A percentile compares a stretch with the other conserved stretches of the same genome.
phyloP scores from a whole-genome alignment of 2,113 vertebrate species.

The Anarhynchus alexandrinus region DNA sequence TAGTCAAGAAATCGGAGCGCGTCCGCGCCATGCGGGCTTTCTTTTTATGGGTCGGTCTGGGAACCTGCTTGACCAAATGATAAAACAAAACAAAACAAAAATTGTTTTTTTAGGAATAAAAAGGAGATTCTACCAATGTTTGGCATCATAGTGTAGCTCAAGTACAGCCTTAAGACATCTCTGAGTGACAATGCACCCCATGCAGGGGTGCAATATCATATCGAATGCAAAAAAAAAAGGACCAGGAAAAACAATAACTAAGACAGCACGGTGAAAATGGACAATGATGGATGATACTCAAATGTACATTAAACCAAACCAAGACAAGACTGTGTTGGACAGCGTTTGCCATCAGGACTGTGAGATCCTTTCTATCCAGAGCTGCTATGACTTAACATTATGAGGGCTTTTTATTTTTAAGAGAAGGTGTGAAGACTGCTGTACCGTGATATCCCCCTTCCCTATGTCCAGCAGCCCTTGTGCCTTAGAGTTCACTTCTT shows the following conservation, averaged over 20 bases:
- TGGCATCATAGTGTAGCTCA: background rate
- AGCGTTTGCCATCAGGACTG: constrained; percentile 18
- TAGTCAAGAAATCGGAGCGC: constrained; percentile 99
- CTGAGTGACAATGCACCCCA: background rate
- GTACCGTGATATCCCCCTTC: background rate
- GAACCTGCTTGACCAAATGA: constrained; percentile 84
- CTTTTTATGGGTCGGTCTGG: constrained; percentile 92
- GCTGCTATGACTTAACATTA: background rate
- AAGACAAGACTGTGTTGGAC: background rate
- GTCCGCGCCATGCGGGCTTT: constrained; percentile 99
- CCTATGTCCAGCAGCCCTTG: background rate
- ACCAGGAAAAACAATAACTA: background rate
- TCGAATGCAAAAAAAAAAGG: background rate
- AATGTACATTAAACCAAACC: background rate
- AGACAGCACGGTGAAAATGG: background rate
- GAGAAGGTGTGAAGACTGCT: background rate
- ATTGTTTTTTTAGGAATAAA: constrained; percentile 37
- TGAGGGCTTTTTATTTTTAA: background rate
- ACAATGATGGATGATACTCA: constrained; percentile 5
- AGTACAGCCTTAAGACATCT: background rate
- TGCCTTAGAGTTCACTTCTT: background rate
- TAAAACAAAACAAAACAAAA: constrained; percentile 78
- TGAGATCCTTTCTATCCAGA: background rate
- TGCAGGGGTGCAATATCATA: background rate
- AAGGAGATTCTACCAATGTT: constrained; percentile 46